Base-by-base conservation (phyloP, 2,888 invertebrate species). In the Oligia fasciuncula region DNA sequence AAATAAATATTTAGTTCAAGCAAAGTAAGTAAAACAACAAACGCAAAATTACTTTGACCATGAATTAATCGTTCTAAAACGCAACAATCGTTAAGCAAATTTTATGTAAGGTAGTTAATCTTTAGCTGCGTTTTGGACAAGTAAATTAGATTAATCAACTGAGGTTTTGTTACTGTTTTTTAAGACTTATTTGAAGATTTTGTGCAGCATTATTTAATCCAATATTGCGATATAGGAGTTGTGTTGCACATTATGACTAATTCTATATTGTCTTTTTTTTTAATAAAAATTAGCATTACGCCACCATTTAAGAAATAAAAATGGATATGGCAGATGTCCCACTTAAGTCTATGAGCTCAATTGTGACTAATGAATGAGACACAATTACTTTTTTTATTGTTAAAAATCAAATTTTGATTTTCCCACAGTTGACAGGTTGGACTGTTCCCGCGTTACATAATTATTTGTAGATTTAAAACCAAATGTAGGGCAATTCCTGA, bases 21-120 rank as follows among this genome's bases (percentile, higher is more conserved):
- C 49, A 46, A 78, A 66, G n/a, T 29, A 13, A 49, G 49, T 49
- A 49, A 46, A 19, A 54, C 14, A n/a, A 4, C n/a, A 35, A 43
- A 73, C 5, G 35, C 68, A 57, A 49, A 43, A 68, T 68, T 63
- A 83, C 23, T 69, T 65, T 65, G 69, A 29, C 80, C 77, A 35
- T 83, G 84, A 83, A 76, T 65, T 40, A 83, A 69, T 65, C 40
- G 17, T 51, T 23, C 29, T 54, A 40, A 83, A 80, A 57, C 54
- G 83, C 54, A 80, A 68, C 67, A 29, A 68, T 74, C 9, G 49
- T 62, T 60, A 29, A 75, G 3, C 19, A 54, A 63, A 68, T 68
- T 49, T 60, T 68, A 40, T 62, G 62, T 23, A 73, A 65, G 9
- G 17, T 40, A 62, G 29, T 54, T 69, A 66, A 40, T 51, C 13